A percentile compares a stretch with the other conserved stretches of the same genome.
Evolutionary conservation across 2,113 vertebrate genomes (phyloP).

Genomic region (Campylorhamphus procurvoides): DNA sequence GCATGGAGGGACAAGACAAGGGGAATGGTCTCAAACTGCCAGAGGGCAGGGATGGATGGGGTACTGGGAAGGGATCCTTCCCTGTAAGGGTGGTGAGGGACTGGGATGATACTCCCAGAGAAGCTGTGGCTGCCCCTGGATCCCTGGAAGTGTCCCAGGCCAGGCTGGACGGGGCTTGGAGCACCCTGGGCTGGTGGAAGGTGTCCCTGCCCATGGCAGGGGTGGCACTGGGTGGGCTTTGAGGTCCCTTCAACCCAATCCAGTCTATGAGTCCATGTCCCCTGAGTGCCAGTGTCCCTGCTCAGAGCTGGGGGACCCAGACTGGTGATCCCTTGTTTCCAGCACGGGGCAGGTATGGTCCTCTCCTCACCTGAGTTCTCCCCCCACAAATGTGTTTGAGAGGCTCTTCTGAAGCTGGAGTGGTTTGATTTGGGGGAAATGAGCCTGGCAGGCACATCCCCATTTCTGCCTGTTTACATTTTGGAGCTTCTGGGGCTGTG

Average conservation of each 20-base stretch:
- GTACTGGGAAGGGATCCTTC: neutral
- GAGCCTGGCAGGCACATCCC: neutral
- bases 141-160: neutral
- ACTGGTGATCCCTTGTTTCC: neutral
- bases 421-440: neutral
- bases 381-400: neutral
- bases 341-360: fast-evolving
- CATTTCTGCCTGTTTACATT: neutral
- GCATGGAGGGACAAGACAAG: fast-evolving
- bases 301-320: neutral
- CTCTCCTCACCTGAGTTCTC: neutral
- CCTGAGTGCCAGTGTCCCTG: neutral
- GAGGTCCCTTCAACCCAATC: fast-evolving
- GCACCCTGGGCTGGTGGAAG: neutral
- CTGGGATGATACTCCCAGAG: neutral
- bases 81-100: neutral
- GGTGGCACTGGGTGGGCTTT: fast-evolving
- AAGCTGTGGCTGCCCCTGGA: neutral
- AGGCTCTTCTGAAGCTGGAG: neutral
- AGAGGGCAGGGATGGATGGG: neutral
- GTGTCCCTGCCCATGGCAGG: neutral
- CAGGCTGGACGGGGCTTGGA: neutral
- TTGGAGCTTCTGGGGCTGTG: neutral
- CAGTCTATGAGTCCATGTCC: fast-evolving
- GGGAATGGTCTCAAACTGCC: neutral